Conservation (phyloP, 2,888 invertebrate genomes). For the Tyria jacobaeae region DNA sequence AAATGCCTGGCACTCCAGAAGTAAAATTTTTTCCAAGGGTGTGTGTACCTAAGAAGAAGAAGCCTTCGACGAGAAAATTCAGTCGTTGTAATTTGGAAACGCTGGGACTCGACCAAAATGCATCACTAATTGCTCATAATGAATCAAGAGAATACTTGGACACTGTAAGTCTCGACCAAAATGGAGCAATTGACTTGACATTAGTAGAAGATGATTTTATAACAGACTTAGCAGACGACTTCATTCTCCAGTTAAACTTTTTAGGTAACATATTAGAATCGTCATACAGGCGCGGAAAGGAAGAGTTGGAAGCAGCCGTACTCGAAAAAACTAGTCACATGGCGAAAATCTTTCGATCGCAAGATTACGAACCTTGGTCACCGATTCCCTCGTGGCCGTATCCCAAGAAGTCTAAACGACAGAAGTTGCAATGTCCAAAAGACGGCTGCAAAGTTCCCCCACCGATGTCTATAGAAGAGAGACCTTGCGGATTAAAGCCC, state of each 20-base stretch:
- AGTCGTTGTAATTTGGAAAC: conserved; percentile 6
- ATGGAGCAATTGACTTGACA: background rate
- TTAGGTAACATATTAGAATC: conserved; percentile 28
- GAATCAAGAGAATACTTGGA: background rate
- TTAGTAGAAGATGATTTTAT: conserved; percentile 8
- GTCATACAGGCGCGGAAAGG: conserved; percentile 3
- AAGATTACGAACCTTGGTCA: conserved; percentile 70
- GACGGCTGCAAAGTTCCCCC: conserved; percentile 61
- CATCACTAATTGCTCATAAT: background rate
- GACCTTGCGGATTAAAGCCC: conserved; percentile 56
- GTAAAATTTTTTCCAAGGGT: conserved; percentile 1
- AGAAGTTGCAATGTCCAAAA: conserved; percentile 59
- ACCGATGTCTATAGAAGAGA: conserved; percentile 40
- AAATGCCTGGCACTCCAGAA: conserved; percentile 10
- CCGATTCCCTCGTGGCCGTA: conserved; percentile 75
- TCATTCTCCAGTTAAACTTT: conserved; percentile 28
- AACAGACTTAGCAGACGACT: conserved; percentile 30
- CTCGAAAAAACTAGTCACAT: conserved; percentile 10
- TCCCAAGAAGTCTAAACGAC: conserved; percentile 42
- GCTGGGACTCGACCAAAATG: conserved; percentile 9
- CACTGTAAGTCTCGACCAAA: background rate
- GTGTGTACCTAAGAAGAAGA: conserved; percentile 10
- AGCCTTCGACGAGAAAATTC: conserved; percentile 7
- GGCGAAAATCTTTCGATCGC: conserved; percentile 42
- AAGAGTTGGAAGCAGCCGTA: conserved; percentile 12